Conservation (phyloP, 2,113 vertebrate species). For the Poeciliopsis occidentalis region DNA sequence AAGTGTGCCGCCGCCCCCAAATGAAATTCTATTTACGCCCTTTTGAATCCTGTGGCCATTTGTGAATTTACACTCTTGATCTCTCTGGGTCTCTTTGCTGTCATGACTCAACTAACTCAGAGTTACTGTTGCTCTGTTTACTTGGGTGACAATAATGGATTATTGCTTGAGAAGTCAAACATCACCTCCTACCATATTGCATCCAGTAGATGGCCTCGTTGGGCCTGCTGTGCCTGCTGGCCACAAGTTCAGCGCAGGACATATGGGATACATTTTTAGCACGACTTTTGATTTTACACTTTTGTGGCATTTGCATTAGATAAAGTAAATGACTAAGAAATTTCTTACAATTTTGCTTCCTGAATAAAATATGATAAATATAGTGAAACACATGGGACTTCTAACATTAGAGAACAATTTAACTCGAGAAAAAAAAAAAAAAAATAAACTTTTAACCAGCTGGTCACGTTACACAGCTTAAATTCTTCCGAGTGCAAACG, state of each 20-base stretch:
- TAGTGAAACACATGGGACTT: too few species aligned
- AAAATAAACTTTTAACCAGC: background rate
- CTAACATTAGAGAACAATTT: too few species aligned
- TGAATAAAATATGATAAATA: too few species aligned
- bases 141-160: constrained; percentile 47
- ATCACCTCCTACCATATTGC: constrained; percentile 1
- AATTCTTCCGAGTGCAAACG: background rate
- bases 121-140: constrained; percentile 49
- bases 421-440: too few species aligned
- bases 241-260: constrained; percentile 51
- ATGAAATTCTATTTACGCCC: background rate
- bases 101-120: constrained; percentile 41
- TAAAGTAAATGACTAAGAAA: too few species aligned
- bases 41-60: background rate
- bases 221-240: constrained; percentile 49
- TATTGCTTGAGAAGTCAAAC: constrained; percentile 24
- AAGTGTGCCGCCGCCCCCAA: background rate
- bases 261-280: constrained; percentile 11
- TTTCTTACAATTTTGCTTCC: too few species aligned
- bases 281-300: background rate
- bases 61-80: constrained; percentile 3
- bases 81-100: constrained; percentile 26
- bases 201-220: constrained; percentile 77
- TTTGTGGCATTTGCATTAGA: background rate
- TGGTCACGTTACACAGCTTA: background rate